Evolutionary conservation across 1,140 invertebrate genomes (phyloP), one percentile per base, ranked within the genome.

Genomic region (Sminthurinus signatus): DNA sequence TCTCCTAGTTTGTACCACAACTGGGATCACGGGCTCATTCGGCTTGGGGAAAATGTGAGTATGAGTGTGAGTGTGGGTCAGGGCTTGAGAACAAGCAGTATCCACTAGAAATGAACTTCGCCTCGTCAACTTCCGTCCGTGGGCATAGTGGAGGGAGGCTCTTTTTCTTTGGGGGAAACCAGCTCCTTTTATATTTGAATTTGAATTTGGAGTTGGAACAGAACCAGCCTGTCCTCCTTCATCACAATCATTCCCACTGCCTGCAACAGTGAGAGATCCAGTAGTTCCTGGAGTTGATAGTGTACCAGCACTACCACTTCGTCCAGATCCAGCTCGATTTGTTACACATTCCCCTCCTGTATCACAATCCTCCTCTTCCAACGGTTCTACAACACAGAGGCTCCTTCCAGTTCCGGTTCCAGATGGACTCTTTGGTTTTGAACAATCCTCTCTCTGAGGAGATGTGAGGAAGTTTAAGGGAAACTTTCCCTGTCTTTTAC

Each of bases 1-100:
- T 15, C 74, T 69, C 10, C 74, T 68, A 12, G 72, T 74, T 27
- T 69, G 64, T 28, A 63, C 48, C 2, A 70, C 60, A 2, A 64
- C 58, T 2, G 55, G 73, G 29, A 68, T 65, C 0, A 70, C 61
- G 1, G 68, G 68, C 42, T 70, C 68, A 5, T 32, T 48, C 1
- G 68, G 65, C 39, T 68, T 70, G 0, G 68, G 64, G 19, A 69
- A 61, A 21, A 64, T 57, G 31, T 61, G 58, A 56, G 68, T 64
- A 21, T 70, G 68, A 10, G 68, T n/a, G n/a, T n/a, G n/a, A n/a
- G n/a, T n/a, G n/a, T n/a, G n/a, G n/a, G n/a, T n/a, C n/a, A n/a
- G n/a, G 3, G 17, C n/a, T 27, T 44, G 52, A 23, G 61, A 60
- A 43, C 52, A 57, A 2, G 64, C 65, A 3, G 68, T 62, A 44